Conservation (phyloP, 2,888 invertebrate genomes). For the Sphaeridia pumilis region DNA sequence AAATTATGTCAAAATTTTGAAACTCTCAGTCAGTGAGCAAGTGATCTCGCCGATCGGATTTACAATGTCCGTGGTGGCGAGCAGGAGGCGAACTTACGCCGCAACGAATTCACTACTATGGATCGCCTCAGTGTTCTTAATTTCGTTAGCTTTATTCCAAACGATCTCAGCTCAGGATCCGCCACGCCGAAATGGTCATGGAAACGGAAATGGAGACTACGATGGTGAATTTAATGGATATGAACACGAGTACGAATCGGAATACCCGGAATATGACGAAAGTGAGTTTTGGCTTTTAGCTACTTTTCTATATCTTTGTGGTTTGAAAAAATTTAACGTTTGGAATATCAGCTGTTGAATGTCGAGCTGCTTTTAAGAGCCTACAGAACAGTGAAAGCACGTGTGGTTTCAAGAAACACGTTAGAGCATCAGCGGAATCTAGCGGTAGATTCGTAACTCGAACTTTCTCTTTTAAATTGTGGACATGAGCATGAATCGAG, state of each 20-base stretch:
- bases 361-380: no score
- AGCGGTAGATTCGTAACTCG: no score
- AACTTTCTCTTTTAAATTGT: no score
- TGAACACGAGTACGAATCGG: constrained; percentile 32
- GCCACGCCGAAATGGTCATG: constrained; percentile 13
- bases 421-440: no score
- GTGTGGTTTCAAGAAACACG: no score
- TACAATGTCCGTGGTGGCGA: background rate
- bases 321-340: no score
- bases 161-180: constrained; percentile 32
- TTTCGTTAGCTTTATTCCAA: constrained; percentile 28
- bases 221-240: constrained; percentile 28
- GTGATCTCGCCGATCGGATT: background rate
- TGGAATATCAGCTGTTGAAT: no score
- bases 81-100: constrained; percentile 15
- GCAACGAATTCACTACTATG: constrained; percentile 22
- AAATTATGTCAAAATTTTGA: no score
- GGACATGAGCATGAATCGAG: no score
- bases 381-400: no score
- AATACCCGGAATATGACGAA: constrained; percentile 33
- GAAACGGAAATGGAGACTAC: constrained; percentile 24
- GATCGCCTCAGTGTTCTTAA: constrained; percentile 16
- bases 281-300: constrained; percentile 6
- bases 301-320: no score
- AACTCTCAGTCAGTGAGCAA: no score